Evolutionary conservation across 2,888 invertebrate species (phyloP), one percentile per base, ranked within the genome.

Genomic region (Eupelmus urozonus): DNA sequence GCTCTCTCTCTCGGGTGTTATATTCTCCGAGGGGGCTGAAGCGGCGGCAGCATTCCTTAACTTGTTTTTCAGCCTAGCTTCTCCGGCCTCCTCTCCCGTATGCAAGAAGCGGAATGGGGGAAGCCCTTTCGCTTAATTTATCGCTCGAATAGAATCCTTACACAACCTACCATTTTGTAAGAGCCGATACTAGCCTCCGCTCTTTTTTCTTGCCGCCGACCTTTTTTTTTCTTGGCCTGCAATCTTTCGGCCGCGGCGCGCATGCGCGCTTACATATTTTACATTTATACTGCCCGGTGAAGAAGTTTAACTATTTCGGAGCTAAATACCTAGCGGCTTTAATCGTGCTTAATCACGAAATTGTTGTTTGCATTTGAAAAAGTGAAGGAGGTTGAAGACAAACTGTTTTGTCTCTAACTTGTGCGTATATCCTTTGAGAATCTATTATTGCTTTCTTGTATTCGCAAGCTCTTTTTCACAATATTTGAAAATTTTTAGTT

Each of bases 121-220:
- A 81, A 74, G 78, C 74, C 59, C 63, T 69, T 60, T 76, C 71
- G 66, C 75, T 82, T 82, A 83, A 81, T 84, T 84, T 84, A 84
- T 84, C 77, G 82, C 83, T 81, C 78, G 81, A 76, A 82, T 82
- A 82, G 75, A 70, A 81, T 80, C 78, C 66, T 18, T 76, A 76
- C 81, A 79, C 83, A 83, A 83, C 81, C 83, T 83, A 82, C 82
- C 79, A 83, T 84, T 83, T 83, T 84, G 81, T 82, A 82, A 83
- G 82, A 81, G 81, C 49, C 55, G 55, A 65, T 42, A 53, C 34
- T 23, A 29, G 45, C 25, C 13, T 45, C 13, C 11, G n/a, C 11
- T 7, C 57, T 57, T 69, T 53, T 51, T 66, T 45, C n/a, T 29
- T 34, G 34, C 34, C 9, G 34, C 34, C 9, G 3, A 34, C 9